Conservation (phyloP, 2,113 vertebrate genomes). For the Herpetotheres cachinnans region DNA sequence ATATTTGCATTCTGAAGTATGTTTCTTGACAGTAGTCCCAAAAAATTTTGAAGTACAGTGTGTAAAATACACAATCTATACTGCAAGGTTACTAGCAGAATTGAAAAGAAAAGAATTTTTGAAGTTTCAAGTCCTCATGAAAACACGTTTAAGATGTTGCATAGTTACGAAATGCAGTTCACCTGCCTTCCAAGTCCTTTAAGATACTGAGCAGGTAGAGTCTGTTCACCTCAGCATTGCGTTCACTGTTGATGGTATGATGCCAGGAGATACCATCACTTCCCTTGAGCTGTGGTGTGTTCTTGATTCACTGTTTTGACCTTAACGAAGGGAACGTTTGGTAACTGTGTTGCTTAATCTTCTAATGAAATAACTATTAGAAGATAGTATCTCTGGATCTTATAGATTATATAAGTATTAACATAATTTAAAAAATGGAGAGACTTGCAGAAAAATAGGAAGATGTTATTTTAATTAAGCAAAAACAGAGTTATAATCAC, state of each 20-base stretch:
- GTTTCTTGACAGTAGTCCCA: not conserved
- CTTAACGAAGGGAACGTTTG: not conserved
- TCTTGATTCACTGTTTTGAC: not conserved
- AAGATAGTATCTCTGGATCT: not conserved
- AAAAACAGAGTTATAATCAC: conserved; percentile 74
- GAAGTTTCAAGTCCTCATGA: not conserved
- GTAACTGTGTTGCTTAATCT: not conserved
- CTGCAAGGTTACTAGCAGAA: not conserved
- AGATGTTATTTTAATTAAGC: conserved; percentile 77
- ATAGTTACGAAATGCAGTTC: not conserved
- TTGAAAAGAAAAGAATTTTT: not conserved
- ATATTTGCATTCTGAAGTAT: not conserved
- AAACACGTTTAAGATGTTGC: not conserved
- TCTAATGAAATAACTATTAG: not conserved
- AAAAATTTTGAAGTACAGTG: not conserved
- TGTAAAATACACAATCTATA: not conserved
- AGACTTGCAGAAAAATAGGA: conserved; percentile 69
- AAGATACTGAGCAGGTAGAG: not conserved
- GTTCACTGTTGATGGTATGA: not conserved
- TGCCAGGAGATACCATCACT: not conserved
- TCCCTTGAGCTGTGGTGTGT: not conserved
- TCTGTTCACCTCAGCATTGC: not conserved
- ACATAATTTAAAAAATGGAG: conserved; percentile 34
- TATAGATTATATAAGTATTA: not conserved
- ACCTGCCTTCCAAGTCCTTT: not conserved